Conservation (phyloP, 23 tunicate genomes). For the Corella eumyota region DNA sequence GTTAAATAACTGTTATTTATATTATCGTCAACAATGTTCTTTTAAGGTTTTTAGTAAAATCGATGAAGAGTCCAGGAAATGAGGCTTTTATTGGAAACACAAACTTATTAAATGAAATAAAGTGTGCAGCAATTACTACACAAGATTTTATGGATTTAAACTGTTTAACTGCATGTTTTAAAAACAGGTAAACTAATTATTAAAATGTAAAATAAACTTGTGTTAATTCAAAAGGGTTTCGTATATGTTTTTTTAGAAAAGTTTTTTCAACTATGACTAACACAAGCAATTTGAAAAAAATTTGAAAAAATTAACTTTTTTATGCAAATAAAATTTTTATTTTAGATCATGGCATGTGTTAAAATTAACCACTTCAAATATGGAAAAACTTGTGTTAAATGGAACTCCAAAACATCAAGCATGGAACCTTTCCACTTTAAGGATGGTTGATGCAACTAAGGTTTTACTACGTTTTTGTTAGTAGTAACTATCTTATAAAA, state of each 20-base stretch:
- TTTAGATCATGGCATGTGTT: constrained; percentile 18
- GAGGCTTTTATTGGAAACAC: background rate
- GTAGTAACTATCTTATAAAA: background rate
- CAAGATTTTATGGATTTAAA: background rate
- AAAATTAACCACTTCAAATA: constrained; percentile 5
- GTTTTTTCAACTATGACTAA: too few relatives aligned
- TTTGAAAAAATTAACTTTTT: background rate
- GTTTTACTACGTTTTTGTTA: constrained; percentile 5
- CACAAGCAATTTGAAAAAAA: too few relatives aligned
- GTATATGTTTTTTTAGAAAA: too few relatives aligned
- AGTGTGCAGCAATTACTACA: background rate
- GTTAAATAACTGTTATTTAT: too few relatives aligned
- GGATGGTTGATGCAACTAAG: constrained; percentile 39
- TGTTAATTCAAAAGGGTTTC: too few relatives aligned
- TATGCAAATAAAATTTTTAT: background rate
- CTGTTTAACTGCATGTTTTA: background rate
- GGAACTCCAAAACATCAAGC: constrained; percentile 29
- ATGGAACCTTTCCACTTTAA: constrained; percentile 37
- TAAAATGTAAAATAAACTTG: too few relatives aligned
- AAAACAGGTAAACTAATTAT: constrained; percentile 12
- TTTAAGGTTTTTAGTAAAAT: too few relatives aligned
- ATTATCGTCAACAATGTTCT: too few relatives aligned
- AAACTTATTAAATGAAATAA: background rate
- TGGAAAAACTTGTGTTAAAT: background rate
- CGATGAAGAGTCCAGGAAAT: too few relatives aligned